Evolutionary conservation across 2,113 vertebrate species (phyloP).

Genomic region (Pipra filicauda): DNA sequence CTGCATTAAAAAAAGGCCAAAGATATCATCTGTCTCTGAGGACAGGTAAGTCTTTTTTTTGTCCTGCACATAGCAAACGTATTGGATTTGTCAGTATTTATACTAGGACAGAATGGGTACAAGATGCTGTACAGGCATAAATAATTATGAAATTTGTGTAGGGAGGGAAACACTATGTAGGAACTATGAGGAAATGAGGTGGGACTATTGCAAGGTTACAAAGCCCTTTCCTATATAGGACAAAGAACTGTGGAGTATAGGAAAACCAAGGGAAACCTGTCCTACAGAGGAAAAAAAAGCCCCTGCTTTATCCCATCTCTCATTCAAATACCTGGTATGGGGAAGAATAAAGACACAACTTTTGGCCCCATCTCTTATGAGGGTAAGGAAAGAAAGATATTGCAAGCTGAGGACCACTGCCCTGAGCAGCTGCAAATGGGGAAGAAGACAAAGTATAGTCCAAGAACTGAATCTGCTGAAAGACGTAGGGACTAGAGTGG

Average conservation of each 20-base stretch:
- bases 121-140: neutral
- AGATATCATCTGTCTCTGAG: neutral
- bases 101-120: neutral
- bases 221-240: neutral
- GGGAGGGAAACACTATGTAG: neutral
- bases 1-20: neutral
- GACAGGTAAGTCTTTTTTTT: neutral
- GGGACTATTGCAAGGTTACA: neutral
- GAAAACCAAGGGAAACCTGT: neutral
- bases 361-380: neutral
- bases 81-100: neutral
- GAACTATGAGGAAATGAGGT: neutral
- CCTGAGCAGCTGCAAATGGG: neutral
- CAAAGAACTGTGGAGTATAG: neutral
- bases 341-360: neutral
- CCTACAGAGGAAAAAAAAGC: neutral
- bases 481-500: neutral
- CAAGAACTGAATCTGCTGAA: neutral
- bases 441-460: neutral
- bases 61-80: neutral
- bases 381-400: neutral
- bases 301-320: neutral
- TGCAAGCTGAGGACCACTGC: neutral
- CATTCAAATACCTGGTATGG: neutral
- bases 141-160: neutral